Base-by-base conservation (phyloP, 2,797 vertebrate genomes). In the Sebastes nivosus region DNA sequence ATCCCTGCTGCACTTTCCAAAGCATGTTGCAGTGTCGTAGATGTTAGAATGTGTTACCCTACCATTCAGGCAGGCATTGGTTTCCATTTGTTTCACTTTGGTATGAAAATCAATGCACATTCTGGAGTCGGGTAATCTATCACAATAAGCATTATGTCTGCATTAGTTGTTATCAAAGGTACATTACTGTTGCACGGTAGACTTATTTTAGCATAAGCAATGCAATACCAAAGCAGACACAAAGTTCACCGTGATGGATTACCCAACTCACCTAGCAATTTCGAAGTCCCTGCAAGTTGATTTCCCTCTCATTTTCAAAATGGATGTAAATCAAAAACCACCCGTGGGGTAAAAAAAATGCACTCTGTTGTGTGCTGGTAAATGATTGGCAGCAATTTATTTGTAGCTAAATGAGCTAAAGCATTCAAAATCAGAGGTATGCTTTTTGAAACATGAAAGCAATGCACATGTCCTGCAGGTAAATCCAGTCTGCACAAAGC, bases 401-500 rank as follows among this genome's bases (percentile, higher is more conserved):
- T 66, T 57, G 11, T 61, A 38, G 32, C 30, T 29, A 60, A 54
- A 25, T 68, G 57, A 46, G 16, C 22, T 65, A 29, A 64, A 60
- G 29, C 16, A 2, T 42, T 67, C 6, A 36, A 24, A 71, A 55
- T 46, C n/a, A 58, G 32, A 0, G 5, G 5, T 50, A 9, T 18
- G 6, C 20, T 61, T 63, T 6, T 61, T 67, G 3, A 55, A 38
- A 80, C 63, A n/a, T 82, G 73, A 79, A 68, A 34, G 72, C 46
- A 46, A 14, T 72, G 9, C 42, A 60, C 54, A 36, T 73, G 6
- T 68, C 64, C 55, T 70, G 78, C 72, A 77, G 72, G 66, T 61
- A 54, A 74, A 67, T 65, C 30, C 32, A 25, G 36, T 66, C 30
- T 79, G 52, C 64, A 24, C n/a, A 95, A 94, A 91, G 52, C 75